These are phyloP conservation scores for Podiceps cristatus DNA, from an alignment of 2,113 vertebrate genomes.

Conservation along the genomic window DNA sequence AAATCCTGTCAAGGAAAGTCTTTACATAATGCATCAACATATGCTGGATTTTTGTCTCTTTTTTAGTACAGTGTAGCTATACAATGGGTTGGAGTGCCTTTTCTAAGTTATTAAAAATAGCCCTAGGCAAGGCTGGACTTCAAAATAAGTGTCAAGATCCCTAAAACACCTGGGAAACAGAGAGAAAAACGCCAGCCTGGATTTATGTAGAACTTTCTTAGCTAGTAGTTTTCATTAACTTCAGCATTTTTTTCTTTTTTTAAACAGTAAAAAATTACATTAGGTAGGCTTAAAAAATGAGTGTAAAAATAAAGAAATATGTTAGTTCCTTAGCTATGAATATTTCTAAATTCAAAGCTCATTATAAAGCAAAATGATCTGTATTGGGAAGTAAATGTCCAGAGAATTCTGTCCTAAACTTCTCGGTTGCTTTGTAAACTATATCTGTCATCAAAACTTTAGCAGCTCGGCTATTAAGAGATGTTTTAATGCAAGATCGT, in stretches of 20 bases:
- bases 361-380: not conserved
- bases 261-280: not conserved
- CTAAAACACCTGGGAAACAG: not conserved
- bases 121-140: not conserved
- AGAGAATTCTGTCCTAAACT: not conserved
- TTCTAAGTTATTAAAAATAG: constrained; percentile 31
- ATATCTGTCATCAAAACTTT: not conserved
- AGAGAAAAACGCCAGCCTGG: not conserved
- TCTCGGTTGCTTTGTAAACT: not conserved
- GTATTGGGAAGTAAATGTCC: not conserved
- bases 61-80: constrained; percentile 16
- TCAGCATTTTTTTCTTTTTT: not conserved
- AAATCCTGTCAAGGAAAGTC: constrained; percentile 70
- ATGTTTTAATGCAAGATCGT: not conserved
- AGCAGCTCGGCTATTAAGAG: not conserved
- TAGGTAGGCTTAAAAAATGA: not conserved
- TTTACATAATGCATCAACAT: constrained; percentile 77
- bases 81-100: constrained; percentile 22
- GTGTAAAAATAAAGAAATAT: not conserved
- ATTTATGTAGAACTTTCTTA: not conserved
- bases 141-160: not conserved
- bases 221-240: not conserved
- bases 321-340: not conserved
- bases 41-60: constrained; percentile 47
- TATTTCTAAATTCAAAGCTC: not conserved